These are phyloP conservation scores for Azorinus chamasolen DNA, from an alignment of 2,888 invertebrate genomes.

Conservation along the genomic window DNA sequence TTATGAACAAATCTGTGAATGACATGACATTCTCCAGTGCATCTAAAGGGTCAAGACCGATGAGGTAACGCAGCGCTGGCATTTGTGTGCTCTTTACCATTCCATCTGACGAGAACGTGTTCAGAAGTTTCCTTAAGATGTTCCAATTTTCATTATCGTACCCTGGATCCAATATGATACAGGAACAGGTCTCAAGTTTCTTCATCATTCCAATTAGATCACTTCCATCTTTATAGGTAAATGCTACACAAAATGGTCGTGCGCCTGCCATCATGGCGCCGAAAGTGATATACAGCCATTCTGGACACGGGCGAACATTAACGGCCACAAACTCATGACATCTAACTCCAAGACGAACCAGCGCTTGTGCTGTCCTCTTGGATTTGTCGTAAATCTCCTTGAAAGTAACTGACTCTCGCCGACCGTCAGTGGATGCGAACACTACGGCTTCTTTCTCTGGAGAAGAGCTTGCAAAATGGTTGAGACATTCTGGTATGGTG, in stretches of 20 bases:
- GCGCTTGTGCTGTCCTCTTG: background rate
- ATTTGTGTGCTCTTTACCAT: conserved; percentile 9
- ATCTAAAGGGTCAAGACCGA: background rate
- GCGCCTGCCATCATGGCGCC: conserved; percentile 32
- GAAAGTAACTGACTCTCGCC: conserved; percentile 5
- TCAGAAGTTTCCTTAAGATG: conserved; percentile 19
- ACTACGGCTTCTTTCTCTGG: conserved; percentile 8
- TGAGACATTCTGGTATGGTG: conserved; percentile 2
- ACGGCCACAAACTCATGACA: conserved; percentile 27
- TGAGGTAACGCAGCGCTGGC: conserved; percentile 22
- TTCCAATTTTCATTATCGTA: conserved; percentile 26
- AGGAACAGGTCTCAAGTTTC: conserved; percentile 25
- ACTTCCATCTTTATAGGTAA: conserved; percentile 45
- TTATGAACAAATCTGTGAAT: conserved; percentile 6
- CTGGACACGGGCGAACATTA: conserved; percentile 37
- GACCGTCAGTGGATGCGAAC: background rate
- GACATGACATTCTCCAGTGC: conserved; percentile 4
- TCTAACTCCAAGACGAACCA: conserved; percentile 17
- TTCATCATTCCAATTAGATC: conserved; percentile 28
- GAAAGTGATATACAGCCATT: conserved; percentile 27
- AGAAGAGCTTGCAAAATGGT: background rate
- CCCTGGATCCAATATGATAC: conserved; percentile 36
- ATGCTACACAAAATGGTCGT: conserved; percentile 12
- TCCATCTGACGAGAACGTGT: conserved; percentile 15
- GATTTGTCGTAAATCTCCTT: conserved; percentile 17